These are phyloP conservation scores for Contarinia nasturtii DNA, from an alignment of 1,140 invertebrate genomes.

Conservation along the genomic window DNA sequence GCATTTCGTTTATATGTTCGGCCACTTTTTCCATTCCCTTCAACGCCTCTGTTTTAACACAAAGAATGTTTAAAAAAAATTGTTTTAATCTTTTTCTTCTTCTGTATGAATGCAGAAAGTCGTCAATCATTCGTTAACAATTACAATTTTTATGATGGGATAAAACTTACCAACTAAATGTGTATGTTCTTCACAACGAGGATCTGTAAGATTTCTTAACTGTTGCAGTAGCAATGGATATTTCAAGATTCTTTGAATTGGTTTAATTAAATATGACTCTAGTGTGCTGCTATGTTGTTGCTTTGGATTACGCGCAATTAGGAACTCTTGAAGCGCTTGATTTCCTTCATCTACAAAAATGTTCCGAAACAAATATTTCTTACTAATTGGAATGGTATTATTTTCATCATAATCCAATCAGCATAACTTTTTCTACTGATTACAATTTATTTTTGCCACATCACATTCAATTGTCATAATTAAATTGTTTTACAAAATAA, in stretches of 20 bases:
- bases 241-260: slow-evolving; percentile 94
- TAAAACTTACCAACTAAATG: slow-evolving; percentile 62
- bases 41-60: slow-evolving; percentile 48
- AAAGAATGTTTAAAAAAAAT: neutral
- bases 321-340: slow-evolving; percentile 87
- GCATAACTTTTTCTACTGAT: no score
- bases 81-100: neutral
- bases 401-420: no score
- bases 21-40: slow-evolving; percentile 97
- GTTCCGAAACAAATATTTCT: no score
- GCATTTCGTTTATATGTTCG: slow-evolving; percentile 99
- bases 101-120: neutral
- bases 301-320: slow-evolving; percentile 79
- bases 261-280: slow-evolving; percentile 97
- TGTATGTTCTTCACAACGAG: slow-evolving; percentile 79
- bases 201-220: slow-evolving; percentile 80
- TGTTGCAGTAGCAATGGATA: slow-evolving; percentile 93
- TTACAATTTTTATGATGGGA: neutral
- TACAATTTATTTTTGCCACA: no score
- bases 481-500: no score
- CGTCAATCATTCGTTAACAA: neutral
- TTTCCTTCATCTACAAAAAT: slow-evolving; percentile 70
- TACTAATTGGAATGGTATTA: no score
- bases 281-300: slow-evolving; percentile 91
- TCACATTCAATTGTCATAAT: no score